phyloP scores from a whole-genome alignment of 2,113 vertebrate species.

The Engystomops pustulosus region DNA sequence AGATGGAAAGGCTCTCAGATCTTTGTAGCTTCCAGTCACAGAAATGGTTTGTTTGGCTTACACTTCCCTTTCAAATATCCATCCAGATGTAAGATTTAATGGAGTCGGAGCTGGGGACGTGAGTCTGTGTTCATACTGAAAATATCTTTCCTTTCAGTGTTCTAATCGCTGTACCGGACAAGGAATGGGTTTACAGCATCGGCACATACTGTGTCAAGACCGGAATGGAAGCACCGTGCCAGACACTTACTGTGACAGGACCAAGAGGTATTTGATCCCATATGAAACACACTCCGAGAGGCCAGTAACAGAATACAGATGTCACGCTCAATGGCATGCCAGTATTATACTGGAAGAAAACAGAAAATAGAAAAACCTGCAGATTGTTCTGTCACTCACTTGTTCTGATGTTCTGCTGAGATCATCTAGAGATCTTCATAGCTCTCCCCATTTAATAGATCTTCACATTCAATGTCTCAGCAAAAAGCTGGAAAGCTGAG shows the following conservation, averaged over 20 bases:
- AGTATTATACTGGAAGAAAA: conserved; percentile 30
- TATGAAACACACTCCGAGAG: not conserved
- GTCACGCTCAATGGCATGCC: not conserved
- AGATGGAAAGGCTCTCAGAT: conserved; percentile 6
- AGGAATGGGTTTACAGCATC: conserved; percentile 71
- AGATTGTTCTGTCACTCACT: conserved; percentile 40
- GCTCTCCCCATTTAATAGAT: conserved; percentile 24
- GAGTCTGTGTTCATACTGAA: conserved; percentile 18
- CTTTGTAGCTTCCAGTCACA: conserved; percentile 9
- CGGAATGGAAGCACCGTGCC: conserved; percentile 71
- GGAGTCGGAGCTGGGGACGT: not conserved
- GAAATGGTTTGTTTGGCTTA: conserved; percentile 15
- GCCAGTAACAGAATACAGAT: conserved; percentile 39
- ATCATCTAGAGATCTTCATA: conserved; percentile 38
- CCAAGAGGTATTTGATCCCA: conserved; percentile 74
- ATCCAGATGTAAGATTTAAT: conserved; percentile 10
- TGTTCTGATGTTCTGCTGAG: conserved; percentile 37
- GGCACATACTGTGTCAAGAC: conserved; percentile 71
- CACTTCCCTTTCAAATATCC: conserved; percentile 19
- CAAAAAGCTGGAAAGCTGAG: not conserved
- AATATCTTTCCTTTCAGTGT: conserved; percentile 74
- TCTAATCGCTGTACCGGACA: conserved; percentile 75
- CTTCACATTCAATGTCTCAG: not conserved
- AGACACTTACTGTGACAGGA: conserved; percentile 71
- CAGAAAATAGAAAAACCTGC: conserved; percentile 23